phyloP scores from a whole-genome alignment of 2,888 invertebrate genomes.

The Antitype chi region DNA sequence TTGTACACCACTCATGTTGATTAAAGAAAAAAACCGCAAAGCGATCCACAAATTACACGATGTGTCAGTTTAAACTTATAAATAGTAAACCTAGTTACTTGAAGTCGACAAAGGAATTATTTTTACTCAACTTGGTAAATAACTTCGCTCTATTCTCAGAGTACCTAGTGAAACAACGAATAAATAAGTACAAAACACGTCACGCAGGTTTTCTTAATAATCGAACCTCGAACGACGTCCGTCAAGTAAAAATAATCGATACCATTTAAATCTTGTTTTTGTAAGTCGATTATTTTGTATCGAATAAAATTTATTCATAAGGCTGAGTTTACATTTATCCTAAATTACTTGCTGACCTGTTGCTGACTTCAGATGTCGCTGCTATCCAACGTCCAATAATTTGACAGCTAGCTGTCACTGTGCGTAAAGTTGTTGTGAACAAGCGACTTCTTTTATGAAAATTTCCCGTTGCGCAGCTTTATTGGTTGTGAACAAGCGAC shows the following conservation, averaged over 20 bases:
- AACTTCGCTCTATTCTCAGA: slow-evolving; percentile 42
- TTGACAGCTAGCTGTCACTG: no score
- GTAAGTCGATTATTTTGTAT: background rate
- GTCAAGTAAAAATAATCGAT: slow-evolving; percentile 27
- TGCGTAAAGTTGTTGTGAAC: no score
- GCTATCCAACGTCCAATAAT: no score
- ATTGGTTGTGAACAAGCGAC: background rate
- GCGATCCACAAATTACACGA: slow-evolving; percentile 35
- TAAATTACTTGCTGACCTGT: background rate
- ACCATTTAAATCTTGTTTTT: background rate
- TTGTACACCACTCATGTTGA: slow-evolving; percentile 85
- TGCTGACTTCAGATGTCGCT: no score
- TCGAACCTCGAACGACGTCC: slow-evolving; percentile 26
- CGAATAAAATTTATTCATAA: background rate
- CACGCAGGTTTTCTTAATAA: slow-evolving; percentile 35
- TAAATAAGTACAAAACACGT: slow-evolving; percentile 61
- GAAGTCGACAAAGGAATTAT: slow-evolving; percentile 41
- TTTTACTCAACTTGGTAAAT: slow-evolving; percentile 53
- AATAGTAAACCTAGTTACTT: slow-evolving; percentile 45
- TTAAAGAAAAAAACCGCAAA: slow-evolving; percentile 52
- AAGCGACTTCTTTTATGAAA: background rate
- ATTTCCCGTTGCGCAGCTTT: background rate
- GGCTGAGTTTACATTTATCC: background rate
- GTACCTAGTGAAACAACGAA: slow-evolving; percentile 33
- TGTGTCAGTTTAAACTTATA: slow-evolving; percentile 30